Evolutionary conservation across 2,888 invertebrate species (phyloP), one percentile per base, ranked within the genome.

Genomic region (Drosophila greeni): DNA sequence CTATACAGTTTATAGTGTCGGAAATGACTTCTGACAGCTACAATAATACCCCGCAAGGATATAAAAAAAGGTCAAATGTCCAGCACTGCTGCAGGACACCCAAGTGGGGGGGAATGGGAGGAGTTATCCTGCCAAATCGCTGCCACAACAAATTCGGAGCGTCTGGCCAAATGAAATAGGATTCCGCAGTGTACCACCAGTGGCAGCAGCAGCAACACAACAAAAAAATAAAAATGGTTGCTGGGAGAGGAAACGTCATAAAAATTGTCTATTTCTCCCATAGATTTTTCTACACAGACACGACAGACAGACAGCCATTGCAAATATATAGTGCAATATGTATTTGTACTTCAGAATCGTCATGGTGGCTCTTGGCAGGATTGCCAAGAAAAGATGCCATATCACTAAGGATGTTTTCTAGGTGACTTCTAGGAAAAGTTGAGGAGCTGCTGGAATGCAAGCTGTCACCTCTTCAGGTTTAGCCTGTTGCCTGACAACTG

Each of bases 191-290:
- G 37, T 47, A 40, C 49, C 57, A 47, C 49, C 49, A 45, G 37
- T 24, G 34, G 37, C 39, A 48, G 26, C 42, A 60, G 43, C 48
- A 42, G 24, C 40, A 40, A 55, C 36, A 37, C 12, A 0, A 47
- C 40, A 40, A 20, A 24, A 42, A 36, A 61, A 51, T 64, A 65
- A n/a, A 65, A 61, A 43, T 58, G 24, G 33, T 65, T 43, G 55
- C 48, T 52, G 43, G 31, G n/a, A 54, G n/a, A 54, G 64, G 49
- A 74, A 62, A 70, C 58, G 74, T 76, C 75, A 72, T 75, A 74
- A 67, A 74, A 65, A 58, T 60, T 65, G 52, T 58, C 67, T 59
- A 62, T 76, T 74, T 66, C 55, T 52, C 53, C 56, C 65, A 64
- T 49, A 29, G 54, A 64, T 52, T 68, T 58, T 39, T 34, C 20